A percentile compares a stretch with the other conserved stretches of the same genome.
These are phyloP conservation scores for Nilaparvata lugens DNA, from an alignment of 1,140 invertebrate species.

Conservation along the genomic window DNA sequence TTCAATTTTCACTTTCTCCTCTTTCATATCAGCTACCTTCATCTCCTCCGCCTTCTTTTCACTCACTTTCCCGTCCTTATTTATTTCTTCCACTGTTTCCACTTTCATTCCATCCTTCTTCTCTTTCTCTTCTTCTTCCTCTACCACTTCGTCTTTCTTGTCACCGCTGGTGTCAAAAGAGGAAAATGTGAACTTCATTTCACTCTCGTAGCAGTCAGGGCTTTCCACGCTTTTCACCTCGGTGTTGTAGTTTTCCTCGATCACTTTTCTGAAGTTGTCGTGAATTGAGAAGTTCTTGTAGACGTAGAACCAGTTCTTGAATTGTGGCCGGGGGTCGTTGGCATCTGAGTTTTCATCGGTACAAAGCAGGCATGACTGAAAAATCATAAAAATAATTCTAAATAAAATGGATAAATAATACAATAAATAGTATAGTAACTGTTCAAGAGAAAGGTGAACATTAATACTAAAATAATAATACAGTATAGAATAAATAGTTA, in stretches of 20 bases:
- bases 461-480: no score
- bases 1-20: constrained; percentile 24
- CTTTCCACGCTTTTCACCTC: constrained; percentile 36
- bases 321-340: constrained; percentile 36
- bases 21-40: constrained; percentile 15
- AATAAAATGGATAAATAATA: no score
- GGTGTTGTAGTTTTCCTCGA: constrained; percentile 47
- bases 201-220: not conserved
- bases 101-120: not conserved
- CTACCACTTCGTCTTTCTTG: no score
- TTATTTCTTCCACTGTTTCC: not conserved
- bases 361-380: not conserved
- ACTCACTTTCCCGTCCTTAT: not conserved
- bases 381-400: not conserved
- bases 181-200: not conserved
- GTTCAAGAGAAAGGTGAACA: no score
- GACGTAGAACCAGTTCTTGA: constrained; percentile 53
- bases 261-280: constrained; percentile 45
- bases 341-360: not conserved
- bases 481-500: no score
- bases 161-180: no score
- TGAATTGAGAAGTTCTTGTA: constrained; percentile 51
- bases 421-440: no score
- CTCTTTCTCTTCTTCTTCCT: no score
- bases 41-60: not conserved